Conservation (phyloP, 1,140 invertebrate genomes). For the Heliconius himera region DNA sequence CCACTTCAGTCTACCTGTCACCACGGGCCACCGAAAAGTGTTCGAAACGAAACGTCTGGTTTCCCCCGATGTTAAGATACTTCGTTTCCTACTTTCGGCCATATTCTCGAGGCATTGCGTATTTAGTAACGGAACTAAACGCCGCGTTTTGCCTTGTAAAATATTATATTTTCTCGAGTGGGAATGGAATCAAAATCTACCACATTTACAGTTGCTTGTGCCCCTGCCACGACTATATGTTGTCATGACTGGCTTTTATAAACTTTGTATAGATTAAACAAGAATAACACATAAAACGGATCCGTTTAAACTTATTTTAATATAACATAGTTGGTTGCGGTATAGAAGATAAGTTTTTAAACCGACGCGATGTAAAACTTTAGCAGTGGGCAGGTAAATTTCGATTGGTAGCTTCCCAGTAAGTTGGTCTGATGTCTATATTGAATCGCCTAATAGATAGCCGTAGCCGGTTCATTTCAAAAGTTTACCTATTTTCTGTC, state of each 20-base stretch:
- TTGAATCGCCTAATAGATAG: conserved; percentile 31
- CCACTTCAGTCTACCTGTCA: too few relatives aligned
- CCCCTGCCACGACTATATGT: too few relatives aligned
- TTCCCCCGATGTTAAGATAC: too few relatives aligned
- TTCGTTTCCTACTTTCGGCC: neutral
- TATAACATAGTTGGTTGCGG: neutral
- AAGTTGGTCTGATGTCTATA: conserved; percentile 30
- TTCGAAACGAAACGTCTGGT: too few relatives aligned
- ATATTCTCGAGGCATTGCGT: neutral
- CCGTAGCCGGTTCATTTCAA: conserved; percentile 26
- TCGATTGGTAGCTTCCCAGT: conserved; percentile 23
- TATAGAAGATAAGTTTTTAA: neutral
- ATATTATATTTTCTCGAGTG: neutral
- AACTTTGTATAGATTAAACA: neutral
- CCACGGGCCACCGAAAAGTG: too few relatives aligned
- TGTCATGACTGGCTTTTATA: too few relatives aligned
- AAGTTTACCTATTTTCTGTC: conserved; percentile 22
- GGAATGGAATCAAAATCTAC: neutral
- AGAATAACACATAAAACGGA: neutral
- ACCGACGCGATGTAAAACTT: conserved; percentile 2
- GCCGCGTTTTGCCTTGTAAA: neutral
- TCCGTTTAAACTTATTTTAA: neutral
- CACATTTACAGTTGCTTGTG: too few relatives aligned
- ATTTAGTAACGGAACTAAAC: neutral
- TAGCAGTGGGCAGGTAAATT: conserved; percentile 23